Base-by-base conservation (phyloP, 2,888 invertebrate species). In the Adelognathus sp. region DNA sequence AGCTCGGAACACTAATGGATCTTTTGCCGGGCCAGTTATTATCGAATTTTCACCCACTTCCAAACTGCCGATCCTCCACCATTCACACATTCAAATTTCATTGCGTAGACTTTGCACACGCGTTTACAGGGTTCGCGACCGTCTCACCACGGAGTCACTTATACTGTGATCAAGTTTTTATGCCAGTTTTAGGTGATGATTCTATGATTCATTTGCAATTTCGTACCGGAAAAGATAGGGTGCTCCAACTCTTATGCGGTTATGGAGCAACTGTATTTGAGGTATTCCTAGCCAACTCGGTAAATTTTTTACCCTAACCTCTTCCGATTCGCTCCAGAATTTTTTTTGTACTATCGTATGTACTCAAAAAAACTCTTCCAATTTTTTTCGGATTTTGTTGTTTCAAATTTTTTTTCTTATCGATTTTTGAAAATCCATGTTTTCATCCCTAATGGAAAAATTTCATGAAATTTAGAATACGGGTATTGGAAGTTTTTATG, bases 21-120 rank as follows among this genome's bases (percentile, higher is more conserved):
- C 77, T 77, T 69, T 77, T 73, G 63, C 72, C 52, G 56, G 56
- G 36, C 63, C 61, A 58, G 63, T 77, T 77, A 73, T 73, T 73
- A 77, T 77, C 63, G 69, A 73, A 77, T 73, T 73, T 77, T 60
- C n/a, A 50, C 29, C n/a, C 69, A 77, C 67, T 67, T 31, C 56
- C 54, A 72, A 61, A 31, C 31, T 39, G n/a, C 50, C 27, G 27
- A 11, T 31, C 29, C 44, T 29, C 29, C 66, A 69, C 64, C 56
- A 56, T 58, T 63, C 41, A 29, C 21, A 56, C 63, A 69, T 69
- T 67, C 36, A 56, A 77, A 67, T 67, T 72, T 56, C 29, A 46
- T 63, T 77, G 63, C 31, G 29, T 41, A 27, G 9, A 50, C 21
- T 44, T 31, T n/a, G 6, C 52, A 14, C n/a, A 21, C 36, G 61